Percentiles rank a stretch among this genome's conserved stretches.
phyloP scores from a whole-genome alignment of 2,113 vertebrate genomes.

The Podarcis cretensis region DNA sequence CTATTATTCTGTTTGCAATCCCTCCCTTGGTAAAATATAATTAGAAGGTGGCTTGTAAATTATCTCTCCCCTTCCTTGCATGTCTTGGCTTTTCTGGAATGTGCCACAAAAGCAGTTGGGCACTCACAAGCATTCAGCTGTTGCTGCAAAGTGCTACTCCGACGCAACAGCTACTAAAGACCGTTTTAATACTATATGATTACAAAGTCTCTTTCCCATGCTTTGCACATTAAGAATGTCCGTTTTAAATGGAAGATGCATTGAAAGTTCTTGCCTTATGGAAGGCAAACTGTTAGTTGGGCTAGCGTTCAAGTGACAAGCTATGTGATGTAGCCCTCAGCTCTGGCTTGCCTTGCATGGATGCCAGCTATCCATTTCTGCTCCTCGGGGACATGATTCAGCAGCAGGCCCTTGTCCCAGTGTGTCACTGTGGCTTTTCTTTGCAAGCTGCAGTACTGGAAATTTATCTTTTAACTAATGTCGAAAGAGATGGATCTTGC shows the following conservation, averaged over 20 bases:
- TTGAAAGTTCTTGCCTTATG: not conserved
- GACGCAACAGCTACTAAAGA: no score
- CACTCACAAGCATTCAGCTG: slow-evolving; percentile 29
- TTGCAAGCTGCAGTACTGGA: not conserved
- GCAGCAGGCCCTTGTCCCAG: not conserved
- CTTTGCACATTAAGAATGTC: not conserved
- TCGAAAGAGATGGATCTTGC: slow-evolving; percentile 5
- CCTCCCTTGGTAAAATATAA: slow-evolving; percentile 13
- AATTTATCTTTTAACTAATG: slow-evolving; percentile 1
- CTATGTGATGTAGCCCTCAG: not conserved
- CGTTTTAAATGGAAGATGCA: not conserved
- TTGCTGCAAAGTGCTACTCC: slow-evolving; percentile 2
- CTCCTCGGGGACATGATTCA: not conserved
- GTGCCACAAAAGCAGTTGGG: slow-evolving; percentile 32
- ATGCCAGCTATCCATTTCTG: not conserved
- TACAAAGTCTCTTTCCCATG: not conserved
- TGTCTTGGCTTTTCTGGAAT: slow-evolving; percentile 30
- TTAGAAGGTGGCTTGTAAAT: not conserved
- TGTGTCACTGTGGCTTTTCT: not conserved
- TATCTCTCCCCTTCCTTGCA: slow-evolving; percentile 3
- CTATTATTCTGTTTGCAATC: not conserved
- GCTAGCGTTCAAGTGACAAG: not conserved
- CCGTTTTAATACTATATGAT: not conserved
- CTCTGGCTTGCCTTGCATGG: not conserved
- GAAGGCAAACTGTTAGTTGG: not conserved